These are phyloP conservation scores for Schrankia costaestrigalis DNA, from an alignment of 2,888 invertebrate genomes.

Conservation along the genomic window DNA sequence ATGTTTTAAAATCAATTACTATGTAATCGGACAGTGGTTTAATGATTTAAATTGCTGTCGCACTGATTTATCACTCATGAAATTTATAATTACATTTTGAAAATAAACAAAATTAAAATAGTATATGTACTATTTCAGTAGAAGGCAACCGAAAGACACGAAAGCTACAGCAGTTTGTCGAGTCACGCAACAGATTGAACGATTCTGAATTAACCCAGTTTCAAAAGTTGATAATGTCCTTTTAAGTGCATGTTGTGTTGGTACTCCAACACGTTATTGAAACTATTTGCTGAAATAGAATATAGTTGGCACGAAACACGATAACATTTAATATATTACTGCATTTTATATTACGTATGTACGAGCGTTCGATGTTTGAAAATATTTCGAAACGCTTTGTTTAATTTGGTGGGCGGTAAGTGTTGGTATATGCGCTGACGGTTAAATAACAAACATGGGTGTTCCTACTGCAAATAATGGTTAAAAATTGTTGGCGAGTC, in stretches of 20 bases:
- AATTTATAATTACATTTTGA: too few relatives aligned
- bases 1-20: too few relatives aligned
- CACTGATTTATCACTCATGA: too few relatives aligned
- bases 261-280: constrained; percentile 8
- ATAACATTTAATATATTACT: constrained; percentile 14
- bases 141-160: constrained; percentile 42
- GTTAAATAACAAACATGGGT: constrained; percentile 23
- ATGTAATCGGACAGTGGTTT: too few relatives aligned
- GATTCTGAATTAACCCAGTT: constrained; percentile 58
- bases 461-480: constrained; percentile 3
- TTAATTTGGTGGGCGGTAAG: constrained; percentile 22
- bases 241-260: constrained; percentile 10
- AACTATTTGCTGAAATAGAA: constrained; percentile 20
- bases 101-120: too few relatives aligned
- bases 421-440: constrained; percentile 21
- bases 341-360: constrained; percentile 20
- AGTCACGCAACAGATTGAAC: constrained; percentile 64
- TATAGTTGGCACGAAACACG: too few relatives aligned
- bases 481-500: too few relatives aligned
- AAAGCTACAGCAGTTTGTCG: constrained; percentile 41
- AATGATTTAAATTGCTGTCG: too few relatives aligned
- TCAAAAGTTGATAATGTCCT: constrained; percentile 33
- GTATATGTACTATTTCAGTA: constrained; percentile 10
- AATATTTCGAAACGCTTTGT: constrained; percentile 27
- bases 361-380: too few relatives aligned